Evolutionary conservation across 1,140 invertebrate genomes (phyloP).

Genomic region (Hycleus cichorii): DNA sequence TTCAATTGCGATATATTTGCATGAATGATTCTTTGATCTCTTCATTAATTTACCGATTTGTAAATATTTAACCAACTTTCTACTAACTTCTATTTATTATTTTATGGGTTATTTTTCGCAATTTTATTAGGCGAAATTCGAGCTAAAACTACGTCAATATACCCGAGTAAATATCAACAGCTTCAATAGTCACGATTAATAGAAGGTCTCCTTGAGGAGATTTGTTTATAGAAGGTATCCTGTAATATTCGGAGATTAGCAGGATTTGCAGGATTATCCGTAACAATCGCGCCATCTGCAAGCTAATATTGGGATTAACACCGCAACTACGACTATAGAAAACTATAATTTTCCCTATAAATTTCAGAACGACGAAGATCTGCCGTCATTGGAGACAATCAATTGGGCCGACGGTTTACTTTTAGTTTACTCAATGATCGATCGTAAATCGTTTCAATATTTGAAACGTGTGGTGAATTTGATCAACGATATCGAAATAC

Average conservation of each 20-base stretch:
- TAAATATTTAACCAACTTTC: neutral
- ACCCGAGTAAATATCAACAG: too few species aligned
- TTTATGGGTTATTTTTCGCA: too few species aligned
- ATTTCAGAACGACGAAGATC: slow-evolving; percentile 56
- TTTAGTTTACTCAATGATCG: slow-evolving; percentile 87
- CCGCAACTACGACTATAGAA: neutral
- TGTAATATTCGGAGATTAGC: too few species aligned
- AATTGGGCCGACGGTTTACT: slow-evolving; percentile 86
- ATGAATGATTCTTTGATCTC: neutral
- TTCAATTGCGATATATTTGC: neutral
- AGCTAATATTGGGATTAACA: too few species aligned
- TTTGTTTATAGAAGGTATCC: too few species aligned
- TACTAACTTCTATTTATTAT: neutral
- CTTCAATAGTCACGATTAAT: too few species aligned
- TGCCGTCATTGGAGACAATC: slow-evolving; percentile 66
- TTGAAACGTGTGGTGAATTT: slow-evolving; percentile 66
- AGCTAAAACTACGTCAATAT: too few species aligned
- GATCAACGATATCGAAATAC: slow-evolving; percentile 60
- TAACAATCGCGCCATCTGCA: too few species aligned
- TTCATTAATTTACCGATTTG: neutral
- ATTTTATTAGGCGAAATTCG: too few species aligned
- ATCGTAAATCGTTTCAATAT: slow-evolving; percentile 78
- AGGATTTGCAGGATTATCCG: too few species aligned
- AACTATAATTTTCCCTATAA: slow-evolving; percentile 7
- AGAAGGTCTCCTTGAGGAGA: too few species aligned